Evolutionary conservation across 2,113 vertebrate genomes (phyloP).

Genomic region (Pampusana beccarii): DNA sequence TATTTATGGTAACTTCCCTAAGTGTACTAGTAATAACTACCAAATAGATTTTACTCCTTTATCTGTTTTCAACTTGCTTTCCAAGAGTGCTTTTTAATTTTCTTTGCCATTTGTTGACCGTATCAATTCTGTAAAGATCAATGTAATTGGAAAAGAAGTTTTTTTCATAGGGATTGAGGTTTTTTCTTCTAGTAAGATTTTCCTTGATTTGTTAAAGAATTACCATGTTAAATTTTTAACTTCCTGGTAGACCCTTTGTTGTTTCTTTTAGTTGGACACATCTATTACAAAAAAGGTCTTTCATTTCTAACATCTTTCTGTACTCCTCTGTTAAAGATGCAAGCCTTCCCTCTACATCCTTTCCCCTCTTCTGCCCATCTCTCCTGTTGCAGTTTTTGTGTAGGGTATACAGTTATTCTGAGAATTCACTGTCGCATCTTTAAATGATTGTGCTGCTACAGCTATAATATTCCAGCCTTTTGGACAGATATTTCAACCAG

Average conservation of each 20-base stretch:
- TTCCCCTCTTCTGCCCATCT: neutral
- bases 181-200: neutral
- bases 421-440: neutral
- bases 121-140: neutral
- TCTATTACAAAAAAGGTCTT: neutral
- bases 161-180: accelerated
- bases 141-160: neutral
- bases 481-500: neutral
- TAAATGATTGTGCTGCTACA: neutral
- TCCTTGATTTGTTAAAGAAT: neutral
- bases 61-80: neutral
- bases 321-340: neutral
- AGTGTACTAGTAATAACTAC: accelerated
- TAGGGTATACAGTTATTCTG: neutral
- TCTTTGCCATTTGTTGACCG: neutral
- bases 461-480: neutral
- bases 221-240: neutral
- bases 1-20: neutral
- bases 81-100: neutral
- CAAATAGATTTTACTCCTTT: neutral
- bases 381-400: neutral
- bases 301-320: neutral
- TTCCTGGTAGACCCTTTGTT: neutral
- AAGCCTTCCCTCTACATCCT: neutral
- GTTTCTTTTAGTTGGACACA: neutral